Conservation (phyloP, 2,113 vertebrate genomes). For the Rhabdornis inornatus region DNA sequence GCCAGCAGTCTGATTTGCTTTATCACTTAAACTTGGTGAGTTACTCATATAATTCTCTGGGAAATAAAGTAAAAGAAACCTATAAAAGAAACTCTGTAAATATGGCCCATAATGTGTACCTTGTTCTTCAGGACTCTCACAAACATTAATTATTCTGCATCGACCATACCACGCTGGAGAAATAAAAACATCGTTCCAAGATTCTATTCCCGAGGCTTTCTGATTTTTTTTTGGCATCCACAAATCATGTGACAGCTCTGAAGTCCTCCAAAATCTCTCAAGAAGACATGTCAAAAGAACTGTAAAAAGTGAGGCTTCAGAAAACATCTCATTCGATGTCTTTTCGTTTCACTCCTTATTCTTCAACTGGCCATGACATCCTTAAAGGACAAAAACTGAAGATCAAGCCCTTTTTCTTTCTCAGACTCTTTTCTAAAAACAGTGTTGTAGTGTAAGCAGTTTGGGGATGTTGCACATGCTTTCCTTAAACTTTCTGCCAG, state of each 20-base stretch:
- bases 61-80: background rate
- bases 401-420: background rate
- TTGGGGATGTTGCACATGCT: background rate
- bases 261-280: background rate
- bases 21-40: background rate
- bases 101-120: background rate
- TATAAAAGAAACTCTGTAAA: background rate
- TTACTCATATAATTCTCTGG: background rate
- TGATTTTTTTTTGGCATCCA: background rate
- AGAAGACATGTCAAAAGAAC: conserved; percentile 5
- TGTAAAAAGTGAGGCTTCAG: background rate
- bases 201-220: conserved; percentile 13
- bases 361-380: background rate
- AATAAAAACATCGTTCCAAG: conserved; percentile 19
- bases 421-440: background rate
- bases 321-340: background rate
- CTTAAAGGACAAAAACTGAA: background rate
- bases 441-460: background rate
- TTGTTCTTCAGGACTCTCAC: background rate
- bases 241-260: conserved; percentile 6
- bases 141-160: background rate
- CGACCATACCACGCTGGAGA: background rate
- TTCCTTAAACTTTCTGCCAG: background rate
- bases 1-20: background rate
- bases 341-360: conserved; percentile 9